Evolutionary conservation across 2,113 vertebrate species (phyloP).

Genomic region (Engraulis encrasicolus): DNA sequence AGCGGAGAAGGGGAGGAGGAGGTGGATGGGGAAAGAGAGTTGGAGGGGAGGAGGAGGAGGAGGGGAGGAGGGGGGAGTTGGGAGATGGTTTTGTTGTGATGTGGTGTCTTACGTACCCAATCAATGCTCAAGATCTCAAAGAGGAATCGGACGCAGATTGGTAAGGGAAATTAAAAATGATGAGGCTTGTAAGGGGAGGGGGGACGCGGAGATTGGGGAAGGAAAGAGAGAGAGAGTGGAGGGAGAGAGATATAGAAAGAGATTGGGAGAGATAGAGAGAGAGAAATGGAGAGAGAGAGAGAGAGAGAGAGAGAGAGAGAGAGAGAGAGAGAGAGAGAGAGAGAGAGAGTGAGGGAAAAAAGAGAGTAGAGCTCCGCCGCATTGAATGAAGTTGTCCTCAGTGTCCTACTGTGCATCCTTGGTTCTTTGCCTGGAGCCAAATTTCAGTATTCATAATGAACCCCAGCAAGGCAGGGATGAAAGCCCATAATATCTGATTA

Average conservation of each 20-base stretch:
- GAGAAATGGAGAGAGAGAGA: constrained; percentile 19
- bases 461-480: constrained; percentile 66
- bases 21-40: too few species aligned
- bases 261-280: background rate
- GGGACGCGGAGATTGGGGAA: constrained; percentile 8
- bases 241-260: constrained; percentile 22
- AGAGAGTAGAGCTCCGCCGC: too few species aligned
- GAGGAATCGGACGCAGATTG: constrained; percentile 68
- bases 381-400: constrained; percentile 70
- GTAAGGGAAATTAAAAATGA: constrained; percentile 75
- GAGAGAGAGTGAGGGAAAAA: too few species aligned
- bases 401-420: constrained; percentile 71
- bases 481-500: constrained; percentile 74
- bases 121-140: constrained; percentile 77
- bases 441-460: constrained; percentile 75
- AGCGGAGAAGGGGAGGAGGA: constrained; percentile 33
- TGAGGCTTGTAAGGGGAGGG: constrained; percentile 65
- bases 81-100: too few species aligned
- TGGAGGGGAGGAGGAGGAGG: background rate
- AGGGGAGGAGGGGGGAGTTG: constrained; percentile 35
- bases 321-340: background rate
- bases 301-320: background rate
- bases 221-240: constrained; percentile 37
- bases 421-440: constrained; percentile 75
- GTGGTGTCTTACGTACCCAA: constrained; percentile 60